These are phyloP conservation scores for Tinea trinotella DNA, from an alignment of 2,888 invertebrate genomes.

Conservation along the genomic window DNA sequence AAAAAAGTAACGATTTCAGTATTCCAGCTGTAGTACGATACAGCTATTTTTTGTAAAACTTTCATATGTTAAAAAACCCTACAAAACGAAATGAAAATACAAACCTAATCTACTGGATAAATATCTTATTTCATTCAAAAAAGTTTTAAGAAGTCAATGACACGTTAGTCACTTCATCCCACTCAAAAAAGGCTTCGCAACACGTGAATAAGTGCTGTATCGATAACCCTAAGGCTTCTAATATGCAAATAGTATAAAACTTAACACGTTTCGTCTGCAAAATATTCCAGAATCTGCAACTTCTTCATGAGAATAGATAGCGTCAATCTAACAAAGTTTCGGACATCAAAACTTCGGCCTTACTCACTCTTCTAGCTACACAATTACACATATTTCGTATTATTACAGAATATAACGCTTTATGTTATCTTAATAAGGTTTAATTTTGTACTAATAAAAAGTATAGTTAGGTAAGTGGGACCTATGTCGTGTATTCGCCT, in stretches of 20 bases:
- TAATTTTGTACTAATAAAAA: background rate
- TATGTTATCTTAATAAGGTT: background rate
- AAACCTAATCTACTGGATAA: background rate
- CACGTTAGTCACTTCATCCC: background rate
- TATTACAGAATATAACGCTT: no score
- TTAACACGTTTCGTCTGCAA: slow-evolving; percentile 3
- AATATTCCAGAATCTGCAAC: slow-evolving; percentile 5
- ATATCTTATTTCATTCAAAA: background rate
- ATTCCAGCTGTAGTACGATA: no score
- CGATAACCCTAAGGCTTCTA: slow-evolving; percentile 7
- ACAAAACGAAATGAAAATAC: no score
- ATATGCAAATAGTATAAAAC: background rate
- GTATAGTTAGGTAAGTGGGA: background rate
- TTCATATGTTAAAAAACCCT: no score
- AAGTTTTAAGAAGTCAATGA: background rate
- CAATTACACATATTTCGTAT: background rate
- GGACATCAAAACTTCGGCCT: slow-evolving; percentile 4
- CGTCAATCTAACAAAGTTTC: slow-evolving; percentile 9
- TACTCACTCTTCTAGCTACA: no score
- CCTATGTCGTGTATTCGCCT: slow-evolving; percentile 2
- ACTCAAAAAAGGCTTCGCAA: background rate
- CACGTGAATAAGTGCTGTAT: background rate
- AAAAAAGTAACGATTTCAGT: no score
- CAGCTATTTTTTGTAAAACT: no score
- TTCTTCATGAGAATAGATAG: background rate